Conservation (phyloP, 2,113 vertebrate species). For the Pristiophorus japonicus region DNA sequence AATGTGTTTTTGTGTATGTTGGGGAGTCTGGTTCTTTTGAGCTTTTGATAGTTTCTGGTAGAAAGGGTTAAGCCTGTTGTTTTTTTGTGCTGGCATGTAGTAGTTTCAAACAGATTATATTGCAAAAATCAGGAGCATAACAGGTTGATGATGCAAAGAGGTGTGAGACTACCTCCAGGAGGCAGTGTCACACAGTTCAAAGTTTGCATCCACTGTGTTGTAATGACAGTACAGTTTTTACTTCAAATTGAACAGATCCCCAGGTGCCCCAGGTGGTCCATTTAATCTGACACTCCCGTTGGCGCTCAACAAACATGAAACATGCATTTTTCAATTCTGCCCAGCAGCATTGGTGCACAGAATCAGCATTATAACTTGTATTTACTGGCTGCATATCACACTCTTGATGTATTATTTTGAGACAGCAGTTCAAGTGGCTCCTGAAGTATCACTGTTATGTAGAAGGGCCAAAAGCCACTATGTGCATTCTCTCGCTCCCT, state of each 20-base stretch:
- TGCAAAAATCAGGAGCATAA: not conserved
- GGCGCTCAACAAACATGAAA: no score
- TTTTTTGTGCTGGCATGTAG: not conserved
- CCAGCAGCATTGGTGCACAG: not conserved
- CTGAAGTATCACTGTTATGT: not conserved
- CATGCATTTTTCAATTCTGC: not conserved
- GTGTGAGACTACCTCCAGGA: not conserved
- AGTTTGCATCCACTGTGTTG: not conserved
- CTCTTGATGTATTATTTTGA: not conserved
- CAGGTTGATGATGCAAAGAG: not conserved
- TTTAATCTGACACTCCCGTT: not conserved
- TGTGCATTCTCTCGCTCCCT: not conserved
- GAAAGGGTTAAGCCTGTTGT: no score
- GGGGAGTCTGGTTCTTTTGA: not conserved
- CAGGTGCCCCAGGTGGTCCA: not conserved
- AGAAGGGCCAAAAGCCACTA: not conserved
- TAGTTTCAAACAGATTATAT: not conserved
- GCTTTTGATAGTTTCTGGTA: no score
- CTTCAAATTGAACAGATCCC: not conserved
- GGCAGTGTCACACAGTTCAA: not conserved
- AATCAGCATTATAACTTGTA: not conserved
- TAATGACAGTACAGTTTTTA: not conserved
- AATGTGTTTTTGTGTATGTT: not conserved
- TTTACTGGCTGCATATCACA: not conserved
- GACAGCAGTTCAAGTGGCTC: not conserved